Base-by-base conservation (phyloP, 1,140 invertebrate genomes). In the Drosophila pruinosa region DNA sequence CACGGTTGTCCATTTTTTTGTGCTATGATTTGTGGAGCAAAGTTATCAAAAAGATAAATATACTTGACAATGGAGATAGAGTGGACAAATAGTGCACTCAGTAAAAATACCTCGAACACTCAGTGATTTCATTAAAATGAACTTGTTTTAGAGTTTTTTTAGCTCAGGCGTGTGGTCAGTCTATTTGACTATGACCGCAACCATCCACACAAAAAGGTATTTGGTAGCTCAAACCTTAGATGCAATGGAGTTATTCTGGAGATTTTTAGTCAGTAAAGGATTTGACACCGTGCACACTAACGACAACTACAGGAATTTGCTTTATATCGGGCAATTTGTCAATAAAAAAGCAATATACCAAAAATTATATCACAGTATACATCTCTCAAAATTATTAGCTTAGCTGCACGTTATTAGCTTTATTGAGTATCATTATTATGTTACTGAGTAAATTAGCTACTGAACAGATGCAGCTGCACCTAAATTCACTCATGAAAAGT, bases 1-100 rank as follows among this genome's bases (percentile, higher is more conserved):
- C 63, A 78, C 72, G 77, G 69, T 73, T 86, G 73, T 70, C 47
- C 73, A 80, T 85, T 85, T 81, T 86, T 80, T 86, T 86, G 81
- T 75, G 64, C 77, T 86, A 73, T 85, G 81, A 85, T 85, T 85
- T 85, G 81, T 80, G 81, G 53, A 57, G 75, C 72, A 63, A 70
- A 69, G 69, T 77, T 85, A 85, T 85, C 77, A 80, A 85, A 80
- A 74, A 64, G 77, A 64, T 57, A 31, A 8, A 53, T 26, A 24
- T n/a, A 0, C 1, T 8, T 8, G 38, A n/a, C 5, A n/a, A n/a
- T n/a, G n/a, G 4, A n/a, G 31, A 12, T 36, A 15, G 39, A 58
- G 45, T 28, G 50, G 24, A 38, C 39, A 63, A 43, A 28, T 17
- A 43, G 28, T 47, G 38, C 36, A 57, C 39, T 48, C 34, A 43